Evolutionary conservation across 2,113 vertebrate genomes (phyloP), one percentile per base, ranked within the genome.

Genomic region (Lonchura striata): DNA sequence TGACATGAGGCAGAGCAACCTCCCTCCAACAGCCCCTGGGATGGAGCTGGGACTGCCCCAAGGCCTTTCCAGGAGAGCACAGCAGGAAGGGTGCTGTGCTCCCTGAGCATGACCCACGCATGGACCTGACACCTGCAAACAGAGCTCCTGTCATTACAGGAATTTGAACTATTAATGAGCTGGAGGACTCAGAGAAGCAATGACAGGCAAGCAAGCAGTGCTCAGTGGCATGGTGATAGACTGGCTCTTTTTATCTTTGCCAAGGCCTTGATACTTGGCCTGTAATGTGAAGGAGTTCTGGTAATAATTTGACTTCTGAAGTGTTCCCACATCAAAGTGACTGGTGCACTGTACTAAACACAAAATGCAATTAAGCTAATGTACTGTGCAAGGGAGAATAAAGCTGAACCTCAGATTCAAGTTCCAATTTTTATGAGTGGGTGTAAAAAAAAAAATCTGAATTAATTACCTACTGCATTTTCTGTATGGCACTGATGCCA

Each of bases 301-400:
- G 70, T 75, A 84, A 90, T 81, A 71, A 86, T 77, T 95, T 90
- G 53, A 93, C 69, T 90, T 93, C 69, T 88, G 70, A 80, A 92
- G 35, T n/a, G 31, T 61, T 81, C 77, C 70, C 47, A 33, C 85
- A 82, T 92, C 79, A 87, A 86, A 93, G 78, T 31, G 39, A 84
- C 72, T 13, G 3, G 56, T 71, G 82, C 52, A 24, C 56, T 57
- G 56, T 63, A 88, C 72, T 72, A 71, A 91, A 81, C 33, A 74
- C 49, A 71, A 64, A 90, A 86, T 65, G 41, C 44, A 90, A 95
- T 96, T 96, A 90, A 92, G 56, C 79, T 71, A 94, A 94, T 92
- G 79, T 46, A 83, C 69, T 74, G 52, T 11, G 5, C 11, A 25
- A 54, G 60, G 49, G 49, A 92, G 82, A 95, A 90, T 56, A 83